Percentiles rank a stretch among this genome's conserved stretches.
Conservation (phyloP, 2,797 vertebrate species). For the Channallabes apus region DNA sequence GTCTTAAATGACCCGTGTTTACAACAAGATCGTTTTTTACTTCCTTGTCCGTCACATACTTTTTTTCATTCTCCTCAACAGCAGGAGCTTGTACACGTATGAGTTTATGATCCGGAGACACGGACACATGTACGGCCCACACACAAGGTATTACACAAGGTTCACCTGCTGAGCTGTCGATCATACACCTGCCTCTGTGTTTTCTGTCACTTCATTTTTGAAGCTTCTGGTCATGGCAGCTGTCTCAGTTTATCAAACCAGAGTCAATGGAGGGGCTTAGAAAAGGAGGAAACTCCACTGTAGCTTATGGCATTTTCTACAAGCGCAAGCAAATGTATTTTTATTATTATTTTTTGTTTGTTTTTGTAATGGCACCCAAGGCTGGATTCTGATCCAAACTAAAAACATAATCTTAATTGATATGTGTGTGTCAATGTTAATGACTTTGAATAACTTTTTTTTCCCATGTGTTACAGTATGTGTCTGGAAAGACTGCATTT, state of each 20-base stretch:
- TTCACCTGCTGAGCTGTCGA: slow-evolving; percentile 33
- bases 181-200: slow-evolving; percentile 19
- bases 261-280: not conserved
- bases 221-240: slow-evolving; percentile 22
- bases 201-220: slow-evolving; percentile 30
- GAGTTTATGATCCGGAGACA: not conserved
- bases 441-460: not conserved
- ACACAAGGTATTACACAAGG: not conserved
- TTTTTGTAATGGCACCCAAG: not conserved
- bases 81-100: not conserved
- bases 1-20: not conserved
- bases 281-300: too few relatives aligned
- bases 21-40: not conserved
- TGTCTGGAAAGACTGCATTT: not conserved
- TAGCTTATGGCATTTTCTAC: not conserved
- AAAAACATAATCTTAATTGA: not conserved
- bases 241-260: slow-evolving; percentile 26
- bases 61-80: not conserved
- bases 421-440: not conserved
- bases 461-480: not conserved
- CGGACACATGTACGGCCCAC: not conserved
- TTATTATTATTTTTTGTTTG: not conserved
- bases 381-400: not conserved
- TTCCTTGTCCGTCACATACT: not conserved
- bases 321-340: not conserved